Percentiles rank a stretch among this genome's conserved stretches.
These are phyloP conservation scores for Ochlodes sylvanus DNA, from an alignment of 2,888 invertebrate species.

Conservation along the genomic window DNA sequence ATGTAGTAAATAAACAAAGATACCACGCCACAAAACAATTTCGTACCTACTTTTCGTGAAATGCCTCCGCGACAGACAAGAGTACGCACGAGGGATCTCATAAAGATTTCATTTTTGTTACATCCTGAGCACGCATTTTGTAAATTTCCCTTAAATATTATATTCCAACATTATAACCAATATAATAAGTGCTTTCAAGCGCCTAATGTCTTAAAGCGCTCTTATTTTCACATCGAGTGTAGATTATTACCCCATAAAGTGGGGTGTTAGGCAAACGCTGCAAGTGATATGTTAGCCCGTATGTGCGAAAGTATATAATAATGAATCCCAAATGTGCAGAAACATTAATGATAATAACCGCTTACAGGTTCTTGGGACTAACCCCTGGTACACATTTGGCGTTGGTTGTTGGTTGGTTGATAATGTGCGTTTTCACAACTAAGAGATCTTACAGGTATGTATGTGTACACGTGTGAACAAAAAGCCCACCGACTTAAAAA, in stretches of 20 bases:
- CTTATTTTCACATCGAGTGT: conserved; percentile 14
- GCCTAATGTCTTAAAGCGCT: conserved; percentile 16
- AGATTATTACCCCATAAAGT: conserved; percentile 38
- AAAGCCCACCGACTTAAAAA: no score
- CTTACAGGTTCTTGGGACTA: no score
- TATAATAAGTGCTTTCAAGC: conserved; percentile 6
- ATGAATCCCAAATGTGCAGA: not conserved
- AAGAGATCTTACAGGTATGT: no score
- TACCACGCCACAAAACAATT: no score
- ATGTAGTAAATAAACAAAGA: no score
- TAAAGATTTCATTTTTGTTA: not conserved
- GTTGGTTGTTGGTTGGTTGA: no score
- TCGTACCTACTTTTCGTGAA: no score
- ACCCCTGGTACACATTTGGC: no score
- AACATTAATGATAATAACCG: no score
- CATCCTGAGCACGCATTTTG: conserved; percentile 8
- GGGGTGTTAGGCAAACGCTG: conserved; percentile 40
- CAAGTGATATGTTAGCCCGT: conserved; percentile 16
- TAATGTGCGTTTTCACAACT: no score
- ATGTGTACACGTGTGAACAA: no score
- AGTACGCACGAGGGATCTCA: not conserved
- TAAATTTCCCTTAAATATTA: not conserved
- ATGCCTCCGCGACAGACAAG: no score
- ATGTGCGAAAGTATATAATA: conserved; percentile 7
- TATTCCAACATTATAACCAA: conserved; percentile 9